Base-by-base conservation (phyloP, 2,797 vertebrate genomes). In the Galaxias olidus region DNA sequence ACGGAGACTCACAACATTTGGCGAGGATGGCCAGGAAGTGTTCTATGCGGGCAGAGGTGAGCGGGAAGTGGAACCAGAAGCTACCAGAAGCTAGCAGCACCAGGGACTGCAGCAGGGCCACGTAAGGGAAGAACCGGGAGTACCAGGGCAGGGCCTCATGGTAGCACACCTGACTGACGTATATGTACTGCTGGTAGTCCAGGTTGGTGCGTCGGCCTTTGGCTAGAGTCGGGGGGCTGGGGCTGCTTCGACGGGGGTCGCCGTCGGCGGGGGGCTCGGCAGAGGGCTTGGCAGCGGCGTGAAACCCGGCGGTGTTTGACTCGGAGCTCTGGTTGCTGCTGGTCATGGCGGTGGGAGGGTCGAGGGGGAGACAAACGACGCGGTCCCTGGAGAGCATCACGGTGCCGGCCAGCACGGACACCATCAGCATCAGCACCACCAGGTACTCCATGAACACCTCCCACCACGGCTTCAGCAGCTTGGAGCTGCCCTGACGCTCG, bases 391-490 rank as follows among this genome's bases (percentile, higher is more conserved):
- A 93, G 48, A 95, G 87, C 71, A 93, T 86, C 65, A 92, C 87
- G 0, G 94, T 94, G 17, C 92, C 91, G 0, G 92, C 90, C 46
- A 95, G 82, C 62, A 94, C 83, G 0, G 92, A 94, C 1, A 88
- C 78, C 90, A 94, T 86, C 42, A 94, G 77, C 93, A 95, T 94
- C 55, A 93, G 81, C 46, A 94, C 78, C 69, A 93, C 88, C 75
- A 94, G 80, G 65, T 94, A 92, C 77, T 94, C 93, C 91, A 93
- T 94, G 71, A 93, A 91, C 61, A 94, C 91, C 69, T 95, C 94
- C 94, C 93, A 94, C 93, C 94, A 94, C 19, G 94, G 93, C 80
- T 94, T 94, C 64, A 94, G 45, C 43, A 92, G 81, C 64, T 91
- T 91, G 73, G 84, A 91, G 12, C 87, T 76, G 71, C 80, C 83